Base-by-base conservation (phyloP, 2,888 invertebrate species). In the Nasonia oneida region DNA sequence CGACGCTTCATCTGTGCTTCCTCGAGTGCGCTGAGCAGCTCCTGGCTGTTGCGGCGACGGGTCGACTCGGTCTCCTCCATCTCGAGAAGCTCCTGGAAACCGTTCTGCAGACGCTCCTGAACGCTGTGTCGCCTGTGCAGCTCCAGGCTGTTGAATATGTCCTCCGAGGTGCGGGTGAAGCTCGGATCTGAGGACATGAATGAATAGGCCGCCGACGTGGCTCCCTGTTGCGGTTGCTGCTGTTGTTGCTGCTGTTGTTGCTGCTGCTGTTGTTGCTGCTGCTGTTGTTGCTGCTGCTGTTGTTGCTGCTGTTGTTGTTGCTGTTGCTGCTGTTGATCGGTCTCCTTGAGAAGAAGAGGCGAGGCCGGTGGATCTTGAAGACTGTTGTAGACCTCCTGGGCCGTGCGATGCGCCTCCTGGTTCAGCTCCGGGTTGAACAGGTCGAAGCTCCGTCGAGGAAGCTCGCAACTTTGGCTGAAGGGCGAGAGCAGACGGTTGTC, bases 101-200 rank as follows among this genome's bases (percentile, higher is more conserved):
- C 92, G 83, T 93, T 93, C 18, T 71, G 18, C 18, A 93, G 87
- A 53, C 91, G 91, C 81, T 93, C 93, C 53, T 87, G 86, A 90
- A 92, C 91, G 84, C 92, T 93, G 86, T 92, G 93, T 83, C 91
- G 90, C 61, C 92, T 91, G 84, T 93, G 92, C 15, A 39, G 37
- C 82, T 93, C 92, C 42, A 93, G 87, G 74, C 93, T 93, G 81
- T 93, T 93, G 29, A 33, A 64, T 76, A 87, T 23, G 90, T 93
- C 93, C 90, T 93, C 93, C 0, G 93, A 93, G 15, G 93, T 93
- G 86, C 93, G 91, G 3, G 92, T 92, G 70, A 93, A 93, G 81
- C 93, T 93, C 3, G 93, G 92, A 87, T 93, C 93, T 47, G 90
- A 87, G 86, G 91, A 89, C 76, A 80, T 67, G n/a, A 84, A 86